Conservation (phyloP, 2,888 invertebrate species). For the Caenorhabditis angaria region DNA sequence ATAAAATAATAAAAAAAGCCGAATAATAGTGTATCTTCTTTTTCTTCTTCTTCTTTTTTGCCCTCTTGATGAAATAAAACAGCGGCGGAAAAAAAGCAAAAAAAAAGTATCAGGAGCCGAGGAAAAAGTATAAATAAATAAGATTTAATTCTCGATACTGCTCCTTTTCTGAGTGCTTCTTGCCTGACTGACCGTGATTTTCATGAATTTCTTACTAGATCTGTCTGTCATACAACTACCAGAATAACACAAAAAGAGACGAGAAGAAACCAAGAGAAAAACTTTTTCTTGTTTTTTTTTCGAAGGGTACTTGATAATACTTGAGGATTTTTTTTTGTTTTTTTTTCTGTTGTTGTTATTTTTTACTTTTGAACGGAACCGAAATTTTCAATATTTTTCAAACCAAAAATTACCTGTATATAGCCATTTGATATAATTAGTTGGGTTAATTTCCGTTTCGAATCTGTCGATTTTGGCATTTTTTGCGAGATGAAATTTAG, state of each 20-base stretch:
- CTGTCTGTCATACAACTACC: background rate
- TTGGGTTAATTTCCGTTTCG: constrained; percentile 50
- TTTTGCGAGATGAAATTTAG: background rate
- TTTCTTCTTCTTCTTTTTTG: background rate
- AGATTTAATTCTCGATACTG: constrained; percentile 42
- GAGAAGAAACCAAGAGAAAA: background rate
- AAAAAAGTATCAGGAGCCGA: constrained; percentile 17
- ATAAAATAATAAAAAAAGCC: background rate
- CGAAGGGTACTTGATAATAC: no score
- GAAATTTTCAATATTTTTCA: background rate
- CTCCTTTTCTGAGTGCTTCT: constrained; percentile 12
- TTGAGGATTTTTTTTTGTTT: background rate
- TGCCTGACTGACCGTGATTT: constrained; percentile 21
- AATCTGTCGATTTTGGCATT: background rate
- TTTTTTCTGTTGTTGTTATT: no score
- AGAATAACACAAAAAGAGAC: background rate
- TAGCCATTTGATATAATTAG: constrained; percentile 66
- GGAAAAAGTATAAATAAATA: constrained; percentile 9
- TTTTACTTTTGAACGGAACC: no score
- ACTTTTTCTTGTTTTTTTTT: constrained; percentile 4
- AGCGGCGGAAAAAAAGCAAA: background rate
- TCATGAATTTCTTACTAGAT: constrained; percentile 43
- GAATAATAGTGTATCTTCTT: constrained; percentile 1
- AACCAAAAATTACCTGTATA: constrained; percentile 54
- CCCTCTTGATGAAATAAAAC: background rate